Evolutionary conservation across 2,797 vertebrate species (phyloP).

Genomic region (Mycteria americana): DNA sequence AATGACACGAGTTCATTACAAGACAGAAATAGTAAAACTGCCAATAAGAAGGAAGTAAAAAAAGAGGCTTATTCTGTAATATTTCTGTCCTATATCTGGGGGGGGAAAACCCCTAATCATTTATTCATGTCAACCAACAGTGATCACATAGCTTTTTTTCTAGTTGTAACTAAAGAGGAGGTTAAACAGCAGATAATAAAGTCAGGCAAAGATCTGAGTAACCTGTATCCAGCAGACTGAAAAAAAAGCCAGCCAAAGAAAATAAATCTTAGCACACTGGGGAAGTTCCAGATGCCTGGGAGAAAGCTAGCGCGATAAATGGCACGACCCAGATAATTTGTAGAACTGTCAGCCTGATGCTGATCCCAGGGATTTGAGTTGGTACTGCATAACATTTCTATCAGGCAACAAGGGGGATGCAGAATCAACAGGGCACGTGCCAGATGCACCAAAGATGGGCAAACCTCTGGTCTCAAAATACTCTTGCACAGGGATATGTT

Average conservation of each 20-base stretch:
- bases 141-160: not conserved
- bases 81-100: not conserved
- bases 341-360: not conserved
- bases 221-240: not conserved
- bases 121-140: not conserved
- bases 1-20: fast-evolving
- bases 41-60: not conserved
- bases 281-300: not conserved
- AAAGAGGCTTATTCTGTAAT: not conserved
- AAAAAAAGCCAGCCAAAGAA: not conserved
- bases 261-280: conserved; percentile 1
- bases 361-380: not conserved
- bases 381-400: not conserved
- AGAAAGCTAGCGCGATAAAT: not conserved
- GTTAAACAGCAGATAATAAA: conserved; percentile 17
- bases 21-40: not conserved
- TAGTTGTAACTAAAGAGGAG: not conserved
- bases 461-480: not conserved
- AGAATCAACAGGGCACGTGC: fast-evolving
- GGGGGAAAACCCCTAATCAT: not conserved
- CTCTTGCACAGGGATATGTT: not conserved
- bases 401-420: not conserved
- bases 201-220: not conserved
- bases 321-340: not conserved
- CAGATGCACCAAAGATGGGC: not conserved